Evolutionary conservation across 2,888 invertebrate species (phyloP).

Genomic region (Machimus atricapillus): DNA sequence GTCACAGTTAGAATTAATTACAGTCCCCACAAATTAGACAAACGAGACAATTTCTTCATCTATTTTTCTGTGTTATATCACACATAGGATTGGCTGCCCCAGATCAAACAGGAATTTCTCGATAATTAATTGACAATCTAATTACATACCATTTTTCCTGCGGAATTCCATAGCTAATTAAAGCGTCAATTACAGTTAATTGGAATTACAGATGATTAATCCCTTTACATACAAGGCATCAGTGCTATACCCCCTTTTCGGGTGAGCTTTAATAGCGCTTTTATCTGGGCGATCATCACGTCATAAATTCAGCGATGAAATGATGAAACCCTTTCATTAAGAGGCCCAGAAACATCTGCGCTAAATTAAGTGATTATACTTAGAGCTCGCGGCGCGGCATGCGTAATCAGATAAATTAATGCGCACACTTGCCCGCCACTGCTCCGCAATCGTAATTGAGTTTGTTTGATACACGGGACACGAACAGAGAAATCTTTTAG

Average conservation of each 20-base stretch:
- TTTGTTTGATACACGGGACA: constrained; percentile 12
- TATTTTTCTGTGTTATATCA: not conserved
- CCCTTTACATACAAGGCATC: not conserved
- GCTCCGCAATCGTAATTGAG: not conserved
- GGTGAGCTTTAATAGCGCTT: not conserved
- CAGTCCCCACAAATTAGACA: not conserved
- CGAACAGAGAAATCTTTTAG: not conserved
- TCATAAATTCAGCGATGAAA: constrained; percentile 14
- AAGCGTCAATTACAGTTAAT: constrained; percentile 24
- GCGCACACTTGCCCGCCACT: constrained; percentile 11
- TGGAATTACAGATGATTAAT: constrained; percentile 26
- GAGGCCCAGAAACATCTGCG: constrained; percentile 6
- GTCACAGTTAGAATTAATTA: not conserved
- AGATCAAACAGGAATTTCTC: not conserved
- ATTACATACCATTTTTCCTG: constrained; percentile 14
- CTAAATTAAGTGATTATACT: constrained; percentile 27
- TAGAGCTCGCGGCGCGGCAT: not conserved
- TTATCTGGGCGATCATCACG: constrained; percentile 13
- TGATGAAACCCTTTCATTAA: constrained; percentile 29
- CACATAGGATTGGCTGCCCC: not conserved
- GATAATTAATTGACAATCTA: constrained; percentile 24
- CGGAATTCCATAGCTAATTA: constrained; percentile 8
- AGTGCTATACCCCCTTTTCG: not conserved
- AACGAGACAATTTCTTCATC: not conserved
- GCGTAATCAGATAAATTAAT: constrained; percentile 32